Conservation (phyloP, 1,140 invertebrate species). For the Mizuhopecten yessoensis region DNA sequence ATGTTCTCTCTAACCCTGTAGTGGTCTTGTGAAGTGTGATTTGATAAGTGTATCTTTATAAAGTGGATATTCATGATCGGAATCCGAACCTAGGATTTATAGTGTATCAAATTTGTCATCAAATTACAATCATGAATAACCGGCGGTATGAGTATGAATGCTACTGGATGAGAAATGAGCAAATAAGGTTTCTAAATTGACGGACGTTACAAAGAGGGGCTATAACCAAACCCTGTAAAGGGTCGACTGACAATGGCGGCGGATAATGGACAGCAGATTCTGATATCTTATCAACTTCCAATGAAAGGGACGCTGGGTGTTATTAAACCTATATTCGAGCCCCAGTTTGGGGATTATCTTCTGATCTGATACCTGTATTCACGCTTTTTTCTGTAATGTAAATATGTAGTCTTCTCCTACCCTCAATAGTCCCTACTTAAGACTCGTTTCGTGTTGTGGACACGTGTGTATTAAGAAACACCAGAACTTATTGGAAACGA, state of each 20-base stretch:
- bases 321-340: background rate
- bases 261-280: background rate
- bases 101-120: background rate
- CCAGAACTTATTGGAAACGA: background rate
- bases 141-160: background rate
- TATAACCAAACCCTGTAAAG: background rate
- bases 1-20: too few relatives aligned
- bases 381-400: background rate
- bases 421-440: background rate
- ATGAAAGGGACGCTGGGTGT: constrained; percentile 1
- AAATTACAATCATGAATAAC: background rate
- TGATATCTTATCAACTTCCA: background rate
- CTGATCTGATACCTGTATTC: constrained; percentile 21
- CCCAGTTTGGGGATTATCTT: background rate
- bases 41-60: background rate
- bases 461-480: background rate
- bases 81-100: background rate
- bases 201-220: background rate
- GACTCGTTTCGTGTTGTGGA: background rate
- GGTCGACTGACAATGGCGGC: background rate
- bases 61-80: background rate
- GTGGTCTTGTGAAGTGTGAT: background rate
- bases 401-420: background rate
- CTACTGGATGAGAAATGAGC: background rate
- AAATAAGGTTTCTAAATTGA: background rate